A percentile compares a stretch with the other conserved stretches of the same genome.
phyloP scores from a whole-genome alignment of 2,797 vertebrate genomes.

The Protonibea diacanthus region DNA sequence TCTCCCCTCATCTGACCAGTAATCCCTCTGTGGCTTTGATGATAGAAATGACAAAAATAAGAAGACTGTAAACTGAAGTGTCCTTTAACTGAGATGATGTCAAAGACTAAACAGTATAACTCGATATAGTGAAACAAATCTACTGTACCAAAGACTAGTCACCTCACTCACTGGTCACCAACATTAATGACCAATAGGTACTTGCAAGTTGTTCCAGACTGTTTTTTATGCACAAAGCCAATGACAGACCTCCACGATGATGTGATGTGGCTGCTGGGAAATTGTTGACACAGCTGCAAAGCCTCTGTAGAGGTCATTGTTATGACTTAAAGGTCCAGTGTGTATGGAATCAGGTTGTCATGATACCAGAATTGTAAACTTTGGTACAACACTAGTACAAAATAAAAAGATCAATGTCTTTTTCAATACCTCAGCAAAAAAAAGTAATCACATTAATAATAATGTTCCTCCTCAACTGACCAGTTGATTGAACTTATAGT shows the following conservation, averaged over 20 bases:
- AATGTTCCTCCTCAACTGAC: too few species aligned
- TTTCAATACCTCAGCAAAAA: too few species aligned
- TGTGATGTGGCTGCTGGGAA: background rate
- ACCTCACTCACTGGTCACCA: background rate
- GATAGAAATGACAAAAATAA: background rate
- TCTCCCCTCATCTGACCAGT: background rate
- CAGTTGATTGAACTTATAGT: too few species aligned
- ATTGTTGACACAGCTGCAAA: background rate
- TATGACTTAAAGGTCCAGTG: background rate
- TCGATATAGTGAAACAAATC: background rate
- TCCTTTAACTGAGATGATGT: slow-evolving; percentile 20
- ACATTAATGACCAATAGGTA: background rate
- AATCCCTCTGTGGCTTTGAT: background rate
- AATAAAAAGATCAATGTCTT: too few species aligned
- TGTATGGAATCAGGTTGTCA: too few species aligned
- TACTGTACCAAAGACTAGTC: background rate
- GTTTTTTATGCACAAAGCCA: background rate
- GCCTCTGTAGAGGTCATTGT: background rate
- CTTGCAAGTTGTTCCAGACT: background rate
- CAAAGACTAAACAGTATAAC: background rate
- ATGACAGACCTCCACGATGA: too few species aligned
- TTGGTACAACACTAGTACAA: too few species aligned
- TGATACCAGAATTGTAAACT: too few species aligned
- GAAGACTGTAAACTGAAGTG: background rate
- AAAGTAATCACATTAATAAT: too few species aligned